Conservation (phyloP, 2,113 vertebrate genomes). For the Hepsetus odoe region DNA sequence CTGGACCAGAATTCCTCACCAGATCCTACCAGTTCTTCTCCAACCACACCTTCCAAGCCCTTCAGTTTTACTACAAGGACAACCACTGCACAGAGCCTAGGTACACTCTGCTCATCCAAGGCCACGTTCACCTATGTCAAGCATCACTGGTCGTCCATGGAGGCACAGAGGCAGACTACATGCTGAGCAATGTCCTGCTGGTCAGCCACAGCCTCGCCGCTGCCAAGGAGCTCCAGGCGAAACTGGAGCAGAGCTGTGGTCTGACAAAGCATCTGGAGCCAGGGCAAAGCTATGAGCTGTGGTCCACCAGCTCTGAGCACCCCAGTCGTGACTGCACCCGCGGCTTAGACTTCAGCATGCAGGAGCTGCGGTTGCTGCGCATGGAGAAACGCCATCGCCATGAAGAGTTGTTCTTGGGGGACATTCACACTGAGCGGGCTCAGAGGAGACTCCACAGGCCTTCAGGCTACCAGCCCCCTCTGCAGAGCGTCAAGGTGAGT, state of each 20-base stretch:
- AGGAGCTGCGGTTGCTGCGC: constrained; percentile 83
- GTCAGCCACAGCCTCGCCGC: constrained; percentile 74
- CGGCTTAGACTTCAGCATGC: constrained; percentile 85
- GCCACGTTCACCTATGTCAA: constrained; percentile 83
- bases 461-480: constrained; percentile 84
- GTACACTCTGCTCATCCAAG: constrained; percentile 80
- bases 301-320: constrained; percentile 78
- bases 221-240: constrained; percentile 70
- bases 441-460: constrained; percentile 86
- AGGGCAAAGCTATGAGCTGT: constrained; percentile 77
- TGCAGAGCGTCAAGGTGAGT: constrained; percentile 84
- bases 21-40: constrained; percentile 85
- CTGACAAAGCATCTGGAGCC: constrained; percentile 70
- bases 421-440: constrained; percentile 78
- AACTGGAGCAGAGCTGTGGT: constrained; percentile 78
- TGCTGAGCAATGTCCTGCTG: constrained; percentile 78
- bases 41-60: constrained; percentile 84
- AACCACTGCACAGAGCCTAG: constrained; percentile 82
- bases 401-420: constrained; percentile 59
- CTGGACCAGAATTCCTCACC: constrained; percentile 86
- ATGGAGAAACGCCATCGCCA: constrained; percentile 85
- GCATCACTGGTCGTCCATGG: constrained; percentile 87
- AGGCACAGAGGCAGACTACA: constrained; percentile 83
- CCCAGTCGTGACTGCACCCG: constrained; percentile 77
- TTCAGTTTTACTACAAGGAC: constrained; percentile 85